Evolutionary conservation across 2,888 invertebrate species (phyloP), one percentile per base, ranked within the genome.

Genomic region (Tuberolachnus salignus): DNA sequence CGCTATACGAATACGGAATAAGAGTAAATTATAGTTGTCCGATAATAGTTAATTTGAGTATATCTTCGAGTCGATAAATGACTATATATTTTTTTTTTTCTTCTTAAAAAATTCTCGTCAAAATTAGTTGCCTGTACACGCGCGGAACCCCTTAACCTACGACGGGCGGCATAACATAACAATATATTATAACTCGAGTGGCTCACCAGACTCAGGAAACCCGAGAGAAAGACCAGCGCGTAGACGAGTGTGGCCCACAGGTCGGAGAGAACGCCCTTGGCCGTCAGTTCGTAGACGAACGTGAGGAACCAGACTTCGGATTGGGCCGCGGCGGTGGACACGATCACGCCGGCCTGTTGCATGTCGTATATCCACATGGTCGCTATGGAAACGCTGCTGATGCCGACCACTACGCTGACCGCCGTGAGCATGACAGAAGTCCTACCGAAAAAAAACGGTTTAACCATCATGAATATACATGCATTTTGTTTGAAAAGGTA

Each of bases 131-230:
- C n/a, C n/a, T n/a, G n/a, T n/a, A n/a, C n/a, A n/a, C n/a, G n/a
- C n/a, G n/a, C n/a, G n/a, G n/a, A n/a, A n/a, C n/a, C n/a, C n/a
- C n/a, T n/a, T n/a, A n/a, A n/a, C n/a, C n/a, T n/a, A n/a, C n/a
- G n/a, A n/a, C n/a, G n/a, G n/a, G n/a, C n/a, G n/a, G n/a, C n/a
- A n/a, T n/a, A n/a, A n/a, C n/a, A n/a, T n/a, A n/a, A n/a, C n/a
- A n/a, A n/a, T n/a, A n/a, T 34, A 51, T 51, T 1, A 21, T 21
- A 19, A 11, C 57, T 80, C 6, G 3, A 21, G 21, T 21, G 23
- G 80, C 88, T 86, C 86, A 91, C 91, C 88, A 90, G 87, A 83
- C 89, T 90, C 23, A 89, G 87, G 82, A 91, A 86, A 81, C 91
- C 90, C 80, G 90, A 88, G 63, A 89, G 83, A 16, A 90, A 85